Evolutionary conservation across 2,888 invertebrate genomes (phyloP).

Genomic region (Criorhina ranunculi): DNA sequence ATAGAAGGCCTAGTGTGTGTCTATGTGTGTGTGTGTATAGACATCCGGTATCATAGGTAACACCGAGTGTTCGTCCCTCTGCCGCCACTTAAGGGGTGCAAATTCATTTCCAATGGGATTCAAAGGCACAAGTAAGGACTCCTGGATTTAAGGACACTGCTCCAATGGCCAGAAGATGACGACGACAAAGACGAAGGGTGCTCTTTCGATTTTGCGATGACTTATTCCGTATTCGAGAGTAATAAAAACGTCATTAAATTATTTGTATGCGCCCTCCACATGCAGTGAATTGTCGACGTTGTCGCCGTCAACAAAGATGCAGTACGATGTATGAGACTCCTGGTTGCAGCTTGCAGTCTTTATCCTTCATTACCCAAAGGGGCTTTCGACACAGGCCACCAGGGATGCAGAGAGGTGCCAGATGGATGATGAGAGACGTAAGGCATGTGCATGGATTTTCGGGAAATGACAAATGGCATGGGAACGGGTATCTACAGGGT

Average conservation of each 20-base stretch:
- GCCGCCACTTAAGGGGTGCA: constrained; percentile 58
- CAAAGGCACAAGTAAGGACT: constrained; percentile 61
- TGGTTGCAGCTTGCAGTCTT: constrained; percentile 73
- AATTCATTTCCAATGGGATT: constrained; percentile 68
- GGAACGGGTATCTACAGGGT: constrained; percentile 28
- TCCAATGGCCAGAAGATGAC: constrained; percentile 36
- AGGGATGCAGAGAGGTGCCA: constrained; percentile 60
- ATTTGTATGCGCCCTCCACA: constrained; percentile 72
- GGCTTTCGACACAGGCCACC: constrained; percentile 57
- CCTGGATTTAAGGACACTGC: constrained; percentile 56
- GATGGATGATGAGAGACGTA: constrained; percentile 68
- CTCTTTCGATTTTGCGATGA: constrained; percentile 71
- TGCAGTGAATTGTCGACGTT: constrained; percentile 69
- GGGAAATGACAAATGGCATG: constrained; percentile 70
- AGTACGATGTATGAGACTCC: constrained; percentile 67
- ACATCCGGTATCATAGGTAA: constrained; percentile 49
- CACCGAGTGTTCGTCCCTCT: constrained; percentile 28
- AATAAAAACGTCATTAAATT: constrained; percentile 76
- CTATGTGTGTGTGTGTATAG: constrained; percentile 25
- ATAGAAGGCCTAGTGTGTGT: constrained; percentile 8
- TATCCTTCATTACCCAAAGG: constrained; percentile 72
- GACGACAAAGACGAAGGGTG: constrained; percentile 19
- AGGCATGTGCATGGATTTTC: constrained; percentile 61
- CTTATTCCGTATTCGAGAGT: constrained; percentile 76
- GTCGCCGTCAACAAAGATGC: constrained; percentile 67